A percentile compares a stretch with the other conserved stretches of the same genome.
These are phyloP conservation scores for Aurelia aurita DNA, from an alignment of 30 jellyfish, hydroid and myxozoan genomes.

Conservation along the genomic window DNA sequence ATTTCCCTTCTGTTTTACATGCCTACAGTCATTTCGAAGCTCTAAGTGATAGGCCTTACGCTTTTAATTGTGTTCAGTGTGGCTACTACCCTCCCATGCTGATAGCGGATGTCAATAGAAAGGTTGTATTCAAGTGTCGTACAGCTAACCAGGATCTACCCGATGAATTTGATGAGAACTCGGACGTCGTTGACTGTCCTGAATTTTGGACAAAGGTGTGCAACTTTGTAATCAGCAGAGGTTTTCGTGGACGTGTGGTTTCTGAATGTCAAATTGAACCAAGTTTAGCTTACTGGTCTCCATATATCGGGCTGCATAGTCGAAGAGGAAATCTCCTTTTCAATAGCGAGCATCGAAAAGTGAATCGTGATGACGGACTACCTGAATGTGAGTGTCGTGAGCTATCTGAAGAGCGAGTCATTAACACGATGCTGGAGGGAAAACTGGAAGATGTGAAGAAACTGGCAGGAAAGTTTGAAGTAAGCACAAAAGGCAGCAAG, in stretches of 20 bases:
- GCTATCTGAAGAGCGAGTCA: conserved; percentile 45
- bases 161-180: conserved; percentile 2
- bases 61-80: conserved; percentile 21
- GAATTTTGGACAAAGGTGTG: not conserved
- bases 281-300: conserved; percentile 32
- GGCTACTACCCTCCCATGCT: conserved; percentile 19
- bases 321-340: conserved; percentile 12
- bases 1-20: conserved; percentile 3
- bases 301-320: conserved; percentile 30
- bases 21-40: conserved; percentile 53
- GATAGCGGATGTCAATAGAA: conserved; percentile 18
- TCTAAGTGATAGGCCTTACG: conserved; percentile 18
- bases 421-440: conserved; percentile 14
- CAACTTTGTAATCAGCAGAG: conserved; percentile 6
- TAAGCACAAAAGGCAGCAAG: conserved; percentile 40
- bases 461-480: conserved; percentile 34
- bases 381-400: conserved; percentile 52
- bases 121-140: conserved; percentile 25
- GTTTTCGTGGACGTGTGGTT: not conserved
- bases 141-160: not conserved
- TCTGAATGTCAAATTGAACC: conserved; percentile 2
- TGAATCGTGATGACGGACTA: not conserved
- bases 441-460: not conserved
- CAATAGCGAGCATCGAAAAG: conserved; percentile 55
- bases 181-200: conserved; percentile 35